A percentile compares a stretch with the other conserved stretches of the same genome.
These are phyloP conservation scores for Eublepharis macularius DNA, from an alignment of 2,113 vertebrate species.

Conservation along the genomic window DNA sequence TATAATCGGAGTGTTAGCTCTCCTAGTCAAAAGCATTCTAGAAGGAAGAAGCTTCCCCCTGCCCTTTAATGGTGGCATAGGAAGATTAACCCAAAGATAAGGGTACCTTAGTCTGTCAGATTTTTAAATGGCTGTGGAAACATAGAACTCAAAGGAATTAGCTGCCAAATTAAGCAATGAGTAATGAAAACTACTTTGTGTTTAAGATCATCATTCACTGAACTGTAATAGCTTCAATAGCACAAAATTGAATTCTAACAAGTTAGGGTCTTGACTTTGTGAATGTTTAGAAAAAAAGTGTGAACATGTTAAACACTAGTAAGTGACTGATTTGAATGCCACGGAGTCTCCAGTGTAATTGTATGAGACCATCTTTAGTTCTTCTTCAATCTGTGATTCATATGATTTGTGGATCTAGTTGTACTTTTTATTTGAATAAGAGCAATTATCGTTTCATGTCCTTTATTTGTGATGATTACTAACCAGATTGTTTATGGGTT, in stretches of 20 bases:
- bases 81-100: conserved; percentile 53
- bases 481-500: neutral
- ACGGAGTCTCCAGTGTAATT: conserved; percentile 5
- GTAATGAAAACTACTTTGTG: conserved; percentile 76
- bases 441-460: neutral
- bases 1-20: neutral
- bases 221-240: conserved; percentile 71
- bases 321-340: conserved; percentile 35
- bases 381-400: neutral
- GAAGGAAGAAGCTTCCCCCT: neutral
- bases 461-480: neutral
- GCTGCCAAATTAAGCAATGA: conserved; percentile 81
- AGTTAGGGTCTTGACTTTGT: conserved; percentile 70
- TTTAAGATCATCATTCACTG: conserved; percentile 74
- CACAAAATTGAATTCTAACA: conserved; percentile 76
- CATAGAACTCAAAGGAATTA: conserved; percentile 72
- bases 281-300: conserved; percentile 54
- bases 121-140: conserved; percentile 70
- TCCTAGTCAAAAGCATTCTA: neutral
- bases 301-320: conserved; percentile 41
- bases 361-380: neutral
- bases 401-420: neutral
- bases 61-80: neutral
- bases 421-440: neutral
- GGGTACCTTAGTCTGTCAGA: conserved; percentile 45